A percentile compares a stretch with the other conserved stretches of the same genome.
These are phyloP conservation scores for Eolophus roseicapilla DNA, from an alignment of 2,113 vertebrate species.

Conservation along the genomic window DNA sequence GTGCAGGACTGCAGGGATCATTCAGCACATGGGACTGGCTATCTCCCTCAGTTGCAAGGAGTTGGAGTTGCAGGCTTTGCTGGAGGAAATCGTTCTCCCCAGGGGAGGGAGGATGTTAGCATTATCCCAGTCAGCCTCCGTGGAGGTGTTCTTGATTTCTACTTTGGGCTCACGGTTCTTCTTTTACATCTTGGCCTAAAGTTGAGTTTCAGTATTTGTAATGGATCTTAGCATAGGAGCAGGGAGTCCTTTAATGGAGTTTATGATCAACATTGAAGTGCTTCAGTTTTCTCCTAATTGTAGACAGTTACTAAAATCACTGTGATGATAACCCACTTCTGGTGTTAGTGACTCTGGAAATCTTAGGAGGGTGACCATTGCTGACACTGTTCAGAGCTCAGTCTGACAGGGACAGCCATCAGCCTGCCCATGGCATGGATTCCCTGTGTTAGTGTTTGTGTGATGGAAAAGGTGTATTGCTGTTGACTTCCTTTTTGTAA, in stretches of 20 bases:
- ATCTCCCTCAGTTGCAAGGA: background rate
- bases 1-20: background rate
- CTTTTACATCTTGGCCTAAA: background rate
- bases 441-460: background rate
- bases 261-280: background rate
- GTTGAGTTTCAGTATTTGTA: background rate
- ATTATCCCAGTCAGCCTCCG: background rate
- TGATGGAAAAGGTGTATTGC: background rate
- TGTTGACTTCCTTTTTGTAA: background rate
- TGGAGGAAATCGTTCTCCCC: background rate
- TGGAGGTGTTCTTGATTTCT: background rate
- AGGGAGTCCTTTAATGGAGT: background rate
- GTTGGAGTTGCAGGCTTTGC: conserved; percentile 38
- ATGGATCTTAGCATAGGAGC: background rate
- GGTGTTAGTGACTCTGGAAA: background rate
- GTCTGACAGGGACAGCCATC: background rate
- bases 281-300: background rate
- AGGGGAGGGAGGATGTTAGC: background rate
- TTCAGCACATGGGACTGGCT: background rate
- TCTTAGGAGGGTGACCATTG: background rate
- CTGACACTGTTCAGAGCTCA: background rate
- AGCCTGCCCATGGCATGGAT: background rate
- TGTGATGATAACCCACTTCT: background rate
- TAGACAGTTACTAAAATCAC: background rate
- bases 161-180: background rate